Conservation (phyloP, 2,797 vertebrate species). For the Sparus aurata region DNA sequence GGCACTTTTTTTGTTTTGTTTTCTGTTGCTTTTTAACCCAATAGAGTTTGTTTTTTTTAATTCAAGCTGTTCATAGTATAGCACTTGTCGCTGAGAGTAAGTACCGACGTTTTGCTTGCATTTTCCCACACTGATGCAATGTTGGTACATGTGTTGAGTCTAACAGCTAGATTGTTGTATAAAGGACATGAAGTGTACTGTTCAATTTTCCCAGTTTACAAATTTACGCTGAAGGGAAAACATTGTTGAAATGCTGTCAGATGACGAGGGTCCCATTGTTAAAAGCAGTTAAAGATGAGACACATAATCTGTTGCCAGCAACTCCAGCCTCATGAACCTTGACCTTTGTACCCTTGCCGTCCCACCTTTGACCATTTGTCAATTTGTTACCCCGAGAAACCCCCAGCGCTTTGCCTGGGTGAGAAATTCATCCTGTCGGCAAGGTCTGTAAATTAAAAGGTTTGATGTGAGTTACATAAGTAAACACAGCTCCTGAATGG, state of each 20-base stretch:
- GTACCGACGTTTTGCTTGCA: slow-evolving; percentile 89
- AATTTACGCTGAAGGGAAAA: slow-evolving; percentile 92
- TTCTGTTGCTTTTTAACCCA: slow-evolving; percentile 89
- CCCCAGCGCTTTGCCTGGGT: slow-evolving; percentile 85
- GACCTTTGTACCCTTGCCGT: slow-evolving; percentile 64
- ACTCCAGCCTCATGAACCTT: slow-evolving; percentile 86
- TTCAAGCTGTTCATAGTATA: slow-evolving; percentile 84
- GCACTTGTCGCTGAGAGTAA: slow-evolving; percentile 90
- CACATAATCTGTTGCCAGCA: slow-evolving; percentile 88
- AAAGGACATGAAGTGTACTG: slow-evolving; percentile 98
- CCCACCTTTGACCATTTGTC: slow-evolving; percentile 74
- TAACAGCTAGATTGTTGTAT: slow-evolving; percentile 92
- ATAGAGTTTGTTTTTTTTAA: slow-evolving; percentile 81
- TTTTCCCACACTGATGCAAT: slow-evolving; percentile 70
- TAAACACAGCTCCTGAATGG: slow-evolving; percentile 11
- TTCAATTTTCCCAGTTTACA: slow-evolving; percentile 99
- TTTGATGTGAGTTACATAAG: slow-evolving; percentile 16
- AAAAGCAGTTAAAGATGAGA: slow-evolving; percentile 79
- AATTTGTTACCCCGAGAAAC: slow-evolving; percentile 60
- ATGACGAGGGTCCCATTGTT: slow-evolving; percentile 86
- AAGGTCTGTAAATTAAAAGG: slow-evolving; percentile 63
- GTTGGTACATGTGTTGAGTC: slow-evolving; percentile 92
- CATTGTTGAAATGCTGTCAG: slow-evolving; percentile 89
- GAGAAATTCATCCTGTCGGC: slow-evolving; percentile 78
- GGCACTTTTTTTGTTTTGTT: slow-evolving; percentile 80